A percentile compares a stretch with the other conserved stretches of the same genome.
phyloP scores from a whole-genome alignment of 2,797 vertebrate genomes.

The Notolabrus celidotus region DNA sequence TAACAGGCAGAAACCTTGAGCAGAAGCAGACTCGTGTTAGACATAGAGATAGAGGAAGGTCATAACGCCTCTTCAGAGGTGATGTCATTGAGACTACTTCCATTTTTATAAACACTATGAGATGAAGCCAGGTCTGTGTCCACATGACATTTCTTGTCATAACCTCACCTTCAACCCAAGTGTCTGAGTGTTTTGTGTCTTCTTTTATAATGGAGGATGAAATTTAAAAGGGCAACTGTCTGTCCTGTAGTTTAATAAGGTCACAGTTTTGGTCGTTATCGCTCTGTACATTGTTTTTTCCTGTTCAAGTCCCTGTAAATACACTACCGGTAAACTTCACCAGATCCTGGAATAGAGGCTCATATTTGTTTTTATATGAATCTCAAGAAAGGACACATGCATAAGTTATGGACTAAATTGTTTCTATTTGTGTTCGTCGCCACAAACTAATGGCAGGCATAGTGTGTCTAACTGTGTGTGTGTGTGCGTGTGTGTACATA shows the following conservation, averaged over 20 bases:
- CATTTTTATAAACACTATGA: too few relatives aligned
- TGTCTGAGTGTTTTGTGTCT: conserved; percentile 1
- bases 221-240: background rate
- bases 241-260: background rate
- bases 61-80: too few relatives aligned
- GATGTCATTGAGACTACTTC: too few relatives aligned
- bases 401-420: background rate
- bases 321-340: background rate
- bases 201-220: background rate
- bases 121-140: background rate
- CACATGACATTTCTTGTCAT: background rate
- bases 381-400: background rate
- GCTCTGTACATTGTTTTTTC: background rate
- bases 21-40: too few relatives aligned
- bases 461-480: conserved; percentile 11
- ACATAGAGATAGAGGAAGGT: too few relatives aligned
- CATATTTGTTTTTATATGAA: background rate
- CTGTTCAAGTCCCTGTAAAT: background rate
- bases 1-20: too few relatives aligned
- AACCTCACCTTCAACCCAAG: background rate
- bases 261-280: background rate
- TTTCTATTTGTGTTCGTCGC: conserved; percentile 14
- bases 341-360: background rate
- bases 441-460: conserved; percentile 9
- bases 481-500: too few relatives aligned